Conservation (phyloP, 2,113 vertebrate genomes). For the Mustelus asterias region DNA sequence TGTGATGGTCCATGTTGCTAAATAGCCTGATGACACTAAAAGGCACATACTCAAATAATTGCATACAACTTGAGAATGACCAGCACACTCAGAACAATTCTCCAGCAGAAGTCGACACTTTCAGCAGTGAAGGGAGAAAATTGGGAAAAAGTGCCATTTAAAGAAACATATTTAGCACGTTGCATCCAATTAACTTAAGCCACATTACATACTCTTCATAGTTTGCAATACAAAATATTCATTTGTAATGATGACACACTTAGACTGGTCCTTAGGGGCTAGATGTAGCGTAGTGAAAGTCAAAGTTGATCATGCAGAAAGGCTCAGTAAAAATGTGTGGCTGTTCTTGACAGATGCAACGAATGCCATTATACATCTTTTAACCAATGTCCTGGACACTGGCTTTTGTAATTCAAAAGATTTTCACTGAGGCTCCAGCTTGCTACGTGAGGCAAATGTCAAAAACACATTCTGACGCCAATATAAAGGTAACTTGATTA, state of each 20-base stretch:
- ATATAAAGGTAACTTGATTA: background rate
- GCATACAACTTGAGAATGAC: background rate
- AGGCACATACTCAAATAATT: background rate
- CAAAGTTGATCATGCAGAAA: background rate
- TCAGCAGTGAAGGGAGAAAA: background rate
- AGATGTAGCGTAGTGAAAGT: background rate
- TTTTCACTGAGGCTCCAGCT: background rate
- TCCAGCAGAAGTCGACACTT: background rate
- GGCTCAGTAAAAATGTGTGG: background rate
- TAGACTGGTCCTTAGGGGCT: background rate
- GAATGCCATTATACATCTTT: background rate
- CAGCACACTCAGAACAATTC: background rate
- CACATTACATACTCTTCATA: background rate
- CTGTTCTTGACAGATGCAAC: background rate
- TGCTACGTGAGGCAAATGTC: background rate
- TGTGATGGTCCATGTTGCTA: background rate
- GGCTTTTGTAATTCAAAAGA: background rate
- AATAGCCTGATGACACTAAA: background rate
- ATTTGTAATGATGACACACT: background rate
- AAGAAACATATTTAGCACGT: background rate
- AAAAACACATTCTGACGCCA: background rate
- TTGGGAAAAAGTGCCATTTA: background rate
- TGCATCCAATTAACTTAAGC: background rate
- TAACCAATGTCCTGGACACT: background rate
- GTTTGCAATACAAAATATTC: background rate